Percentiles rank a stretch among this genome's conserved stretches.
phyloP scores from a whole-genome alignment of 2,888 invertebrate species.

The Sympetrum striolatum region DNA sequence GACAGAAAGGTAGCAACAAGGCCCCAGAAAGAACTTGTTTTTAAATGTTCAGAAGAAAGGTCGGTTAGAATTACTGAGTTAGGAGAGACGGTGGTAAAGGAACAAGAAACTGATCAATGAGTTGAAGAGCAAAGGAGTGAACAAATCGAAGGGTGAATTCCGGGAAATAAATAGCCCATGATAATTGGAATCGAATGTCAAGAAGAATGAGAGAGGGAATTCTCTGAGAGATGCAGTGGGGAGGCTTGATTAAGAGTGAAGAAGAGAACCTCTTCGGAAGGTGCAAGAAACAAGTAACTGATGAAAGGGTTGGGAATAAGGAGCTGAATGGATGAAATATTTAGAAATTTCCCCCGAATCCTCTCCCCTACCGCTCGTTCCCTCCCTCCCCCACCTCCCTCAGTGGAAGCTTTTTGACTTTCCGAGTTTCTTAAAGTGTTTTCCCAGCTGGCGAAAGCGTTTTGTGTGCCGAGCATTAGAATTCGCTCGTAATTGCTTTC shows the following conservation, averaged over 20 bases:
- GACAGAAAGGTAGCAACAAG: neutral
- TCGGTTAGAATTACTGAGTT: neutral
- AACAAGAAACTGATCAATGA: neutral
- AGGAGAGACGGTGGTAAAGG: neutral
- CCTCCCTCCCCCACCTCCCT: neutral
- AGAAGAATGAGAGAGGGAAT: neutral
- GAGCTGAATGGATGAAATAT: neutral
- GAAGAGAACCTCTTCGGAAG: neutral
- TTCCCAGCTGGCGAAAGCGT: neutral
- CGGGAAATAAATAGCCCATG: neutral
- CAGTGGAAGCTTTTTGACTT: neutral
- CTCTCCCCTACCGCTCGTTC: neutral
- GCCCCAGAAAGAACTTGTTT: no score
- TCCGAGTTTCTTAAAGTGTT: neutral
- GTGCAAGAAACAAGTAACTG: neutral
- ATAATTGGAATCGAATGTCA: conserved; percentile 2
- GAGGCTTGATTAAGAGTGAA: neutral
- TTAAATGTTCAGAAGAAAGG: neutral
- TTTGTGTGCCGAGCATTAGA: neutral
- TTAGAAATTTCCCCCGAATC: neutral
- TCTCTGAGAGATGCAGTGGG: neutral
- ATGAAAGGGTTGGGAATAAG: neutral
- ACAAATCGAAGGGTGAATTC: neutral
- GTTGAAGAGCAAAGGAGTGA: neutral
- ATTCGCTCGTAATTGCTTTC: neutral